Conservation (phyloP, 92 coral and sea anemone species). For the Heteractis magnifica region DNA sequence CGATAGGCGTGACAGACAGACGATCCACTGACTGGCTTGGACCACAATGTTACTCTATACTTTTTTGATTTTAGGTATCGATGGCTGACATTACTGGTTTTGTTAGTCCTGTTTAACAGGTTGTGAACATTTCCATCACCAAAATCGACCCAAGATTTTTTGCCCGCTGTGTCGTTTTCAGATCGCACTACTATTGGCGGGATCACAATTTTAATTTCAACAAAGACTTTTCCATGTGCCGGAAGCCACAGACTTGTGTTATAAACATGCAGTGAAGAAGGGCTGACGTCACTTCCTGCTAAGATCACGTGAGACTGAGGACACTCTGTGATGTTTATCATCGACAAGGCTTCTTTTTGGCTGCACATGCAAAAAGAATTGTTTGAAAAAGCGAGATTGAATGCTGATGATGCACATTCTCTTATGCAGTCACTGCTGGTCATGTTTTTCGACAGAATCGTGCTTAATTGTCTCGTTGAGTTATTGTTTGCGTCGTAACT, state of each 20-base stretch:
- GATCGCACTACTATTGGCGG: constrained; percentile 9
- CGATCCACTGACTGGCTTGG: constrained; percentile 25
- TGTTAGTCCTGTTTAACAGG: background rate
- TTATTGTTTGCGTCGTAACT: background rate
- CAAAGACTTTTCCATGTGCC: constrained; percentile 27
- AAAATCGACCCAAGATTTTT: constrained; percentile 43
- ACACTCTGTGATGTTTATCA: constrained; percentile 1
- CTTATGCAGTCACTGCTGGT: constrained; percentile 39
- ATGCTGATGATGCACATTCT: constrained; percentile 53
- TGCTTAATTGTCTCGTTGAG: background rate
- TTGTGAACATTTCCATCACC: constrained; percentile 53
- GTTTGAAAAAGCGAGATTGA: constrained; percentile 68
- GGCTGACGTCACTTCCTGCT: background rate
- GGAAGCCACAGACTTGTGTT: constrained; percentile 42
- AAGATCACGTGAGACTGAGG: background rate
- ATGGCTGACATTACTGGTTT: constrained; percentile 21
- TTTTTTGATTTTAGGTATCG: constrained; percentile 31
- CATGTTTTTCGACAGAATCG: background rate
- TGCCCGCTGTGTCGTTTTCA: constrained; percentile 1
- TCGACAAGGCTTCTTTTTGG: constrained; percentile 20
- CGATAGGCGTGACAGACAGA: constrained; percentile 34
- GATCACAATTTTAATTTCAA: constrained; percentile 8
- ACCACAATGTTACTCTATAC: constrained; percentile 43
- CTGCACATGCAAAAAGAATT: constrained; percentile 58
- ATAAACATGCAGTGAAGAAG: constrained; percentile 9